Evolutionary conservation across 2,888 invertebrate genomes (phyloP).

Genomic region (Tinea trinotella): DNA sequence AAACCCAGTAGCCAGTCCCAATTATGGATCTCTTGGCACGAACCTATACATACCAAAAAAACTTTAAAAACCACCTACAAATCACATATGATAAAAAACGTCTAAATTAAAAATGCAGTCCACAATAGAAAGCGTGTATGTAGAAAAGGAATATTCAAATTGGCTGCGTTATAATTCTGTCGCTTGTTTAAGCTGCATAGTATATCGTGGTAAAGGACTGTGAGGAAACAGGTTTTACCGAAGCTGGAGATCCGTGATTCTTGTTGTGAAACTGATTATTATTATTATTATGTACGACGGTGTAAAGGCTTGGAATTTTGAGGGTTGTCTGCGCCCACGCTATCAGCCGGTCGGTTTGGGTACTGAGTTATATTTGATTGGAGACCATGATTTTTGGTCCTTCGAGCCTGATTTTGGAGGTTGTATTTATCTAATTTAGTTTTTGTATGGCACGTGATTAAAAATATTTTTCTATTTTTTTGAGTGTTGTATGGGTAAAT

Average conservation of each 20-base stretch:
- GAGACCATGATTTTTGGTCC: conserved; percentile 1
- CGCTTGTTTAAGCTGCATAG: conserved; percentile 12
- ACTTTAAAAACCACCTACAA: conserved; percentile 4
- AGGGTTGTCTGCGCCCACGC: conserved; percentile 30
- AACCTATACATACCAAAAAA: conserved; percentile 18
- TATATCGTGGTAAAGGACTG: conserved; percentile 21
- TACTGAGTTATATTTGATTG: conserved; percentile 20
- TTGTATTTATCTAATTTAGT: too few relatives aligned
- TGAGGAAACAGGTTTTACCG: conserved; percentile 39
- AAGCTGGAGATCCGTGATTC: conserved; percentile 38
- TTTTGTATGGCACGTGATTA: too few relatives aligned
- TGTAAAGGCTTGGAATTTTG: conserved; percentile 38
- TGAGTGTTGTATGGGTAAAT: too few relatives aligned
- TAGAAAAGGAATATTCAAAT: conserved; percentile 26
- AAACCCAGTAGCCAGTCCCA: conserved; percentile 48
- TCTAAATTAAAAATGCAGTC: conserved; percentile 27
- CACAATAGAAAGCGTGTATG: too few relatives aligned
- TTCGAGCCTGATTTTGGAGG: neutral
- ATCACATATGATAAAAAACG: conserved; percentile 30
- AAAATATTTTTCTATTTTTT: too few relatives aligned
- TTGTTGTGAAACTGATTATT: conserved; percentile 56
- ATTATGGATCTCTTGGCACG: conserved; percentile 33
- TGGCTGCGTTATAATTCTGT: conserved; percentile 30
- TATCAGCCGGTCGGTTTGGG: conserved; percentile 20
- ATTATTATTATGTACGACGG: conserved; percentile 37